Conservation (phyloP, 2,113 vertebrate species). For the Phyllostomus discolor region DNA sequence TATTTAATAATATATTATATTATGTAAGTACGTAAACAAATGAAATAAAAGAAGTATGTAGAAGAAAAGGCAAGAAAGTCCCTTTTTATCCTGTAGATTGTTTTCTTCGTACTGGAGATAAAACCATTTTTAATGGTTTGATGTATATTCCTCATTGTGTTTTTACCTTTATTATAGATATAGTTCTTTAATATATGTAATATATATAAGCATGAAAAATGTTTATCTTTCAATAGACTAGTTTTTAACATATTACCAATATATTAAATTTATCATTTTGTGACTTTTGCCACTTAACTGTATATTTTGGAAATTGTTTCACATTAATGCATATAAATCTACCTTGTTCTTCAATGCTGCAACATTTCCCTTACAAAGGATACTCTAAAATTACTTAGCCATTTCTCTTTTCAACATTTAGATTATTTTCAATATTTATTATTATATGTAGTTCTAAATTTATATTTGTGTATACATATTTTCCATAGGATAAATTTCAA, state of each 20-base stretch:
- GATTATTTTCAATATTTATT: neutral
- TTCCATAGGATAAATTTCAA: neutral
- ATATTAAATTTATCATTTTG: neutral
- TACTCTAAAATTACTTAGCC: neutral
- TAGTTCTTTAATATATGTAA: neutral
- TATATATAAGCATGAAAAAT: neutral
- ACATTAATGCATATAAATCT: neutral
- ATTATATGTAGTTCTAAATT: neutral
- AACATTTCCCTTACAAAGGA: neutral
- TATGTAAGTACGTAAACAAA: neutral
- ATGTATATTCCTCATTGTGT: neutral
- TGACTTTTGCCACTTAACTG: neutral
- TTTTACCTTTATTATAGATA: neutral
- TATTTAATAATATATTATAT: neutral
- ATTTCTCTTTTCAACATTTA: slow-evolving; percentile 5
- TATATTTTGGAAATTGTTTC: neutral
- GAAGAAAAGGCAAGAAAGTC: neutral
- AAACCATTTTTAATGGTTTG: neutral
- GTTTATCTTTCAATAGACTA: neutral
- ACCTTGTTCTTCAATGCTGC: neutral
- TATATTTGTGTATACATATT: neutral
- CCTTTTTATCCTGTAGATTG: neutral
- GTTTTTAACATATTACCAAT: neutral
- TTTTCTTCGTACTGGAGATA: neutral
- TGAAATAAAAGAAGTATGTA: neutral